Conservation (phyloP, 2,797 vertebrate genomes). For the Peromyscus aztecus region DNA sequence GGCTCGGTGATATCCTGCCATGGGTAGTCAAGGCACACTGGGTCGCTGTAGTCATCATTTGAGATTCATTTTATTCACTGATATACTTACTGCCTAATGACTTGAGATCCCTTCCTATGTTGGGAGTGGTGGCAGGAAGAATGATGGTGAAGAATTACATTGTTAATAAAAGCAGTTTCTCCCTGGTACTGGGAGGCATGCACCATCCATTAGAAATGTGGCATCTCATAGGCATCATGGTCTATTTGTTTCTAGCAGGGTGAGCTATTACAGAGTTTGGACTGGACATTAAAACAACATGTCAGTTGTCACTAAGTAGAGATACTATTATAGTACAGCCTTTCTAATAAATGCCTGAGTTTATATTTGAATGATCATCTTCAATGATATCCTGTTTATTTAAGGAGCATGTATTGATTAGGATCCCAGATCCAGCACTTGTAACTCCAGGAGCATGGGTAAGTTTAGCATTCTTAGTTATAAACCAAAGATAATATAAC, state of each 20-base stretch:
- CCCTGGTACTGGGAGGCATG: neutral
- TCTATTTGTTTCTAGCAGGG: slow-evolving; percentile 27
- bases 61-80: slow-evolving; percentile 59
- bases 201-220: neutral
- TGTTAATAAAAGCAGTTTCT: slow-evolving; percentile 53
- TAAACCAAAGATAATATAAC: neutral
- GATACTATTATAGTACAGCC: neutral
- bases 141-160: neutral
- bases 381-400: neutral
- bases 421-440: neutral
- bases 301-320: neutral
- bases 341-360: neutral
- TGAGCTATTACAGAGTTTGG: neutral
- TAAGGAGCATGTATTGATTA: neutral
- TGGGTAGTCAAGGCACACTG: neutral
- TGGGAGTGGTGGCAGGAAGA: neutral
- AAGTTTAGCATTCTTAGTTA: neutral
- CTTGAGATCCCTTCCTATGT: neutral
- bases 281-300: neutral
- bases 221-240: neutral
- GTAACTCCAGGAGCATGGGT: neutral
- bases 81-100: neutral
- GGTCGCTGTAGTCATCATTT: slow-evolving; percentile 2
- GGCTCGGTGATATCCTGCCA: neutral
- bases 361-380: neutral